phyloP scores from a whole-genome alignment of 2,888 invertebrate species.

The Conchocele bisecta region DNA sequence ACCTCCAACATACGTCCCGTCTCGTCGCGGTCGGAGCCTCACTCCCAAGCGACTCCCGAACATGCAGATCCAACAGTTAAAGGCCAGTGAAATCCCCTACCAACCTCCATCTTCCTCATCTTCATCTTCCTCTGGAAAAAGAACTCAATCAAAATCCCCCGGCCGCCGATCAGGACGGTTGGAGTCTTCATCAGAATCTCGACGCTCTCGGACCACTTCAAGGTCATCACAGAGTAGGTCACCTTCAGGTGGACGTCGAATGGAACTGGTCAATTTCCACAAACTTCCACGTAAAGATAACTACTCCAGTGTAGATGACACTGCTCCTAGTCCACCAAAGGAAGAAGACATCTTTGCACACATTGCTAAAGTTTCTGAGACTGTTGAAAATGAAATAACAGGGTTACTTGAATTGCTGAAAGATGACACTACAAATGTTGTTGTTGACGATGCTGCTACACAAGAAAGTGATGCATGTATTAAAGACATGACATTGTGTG shows the following conservation, averaged over 20 bases:
- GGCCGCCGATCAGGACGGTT: slow-evolving; percentile 31
- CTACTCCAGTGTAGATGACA: slow-evolving; percentile 82
- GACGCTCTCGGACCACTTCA: slow-evolving; percentile 35
- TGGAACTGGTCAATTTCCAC: slow-evolving; percentile 71
- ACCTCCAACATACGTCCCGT: slow-evolving; percentile 1
- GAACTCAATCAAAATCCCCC: slow-evolving; percentile 53
- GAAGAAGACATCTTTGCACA: slow-evolving; percentile 72
- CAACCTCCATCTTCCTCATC: slow-evolving; percentile 37
- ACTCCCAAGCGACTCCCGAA: slow-evolving; percentile 62
- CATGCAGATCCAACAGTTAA: slow-evolving; percentile 64
- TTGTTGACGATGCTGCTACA: too few relatives aligned
- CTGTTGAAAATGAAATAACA: too few relatives aligned
- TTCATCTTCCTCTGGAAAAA: slow-evolving; percentile 40
- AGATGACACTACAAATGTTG: too few relatives aligned
- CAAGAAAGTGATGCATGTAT: too few relatives aligned
- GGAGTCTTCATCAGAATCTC: slow-evolving; percentile 21
- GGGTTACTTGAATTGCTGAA: too few relatives aligned
- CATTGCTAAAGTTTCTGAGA: too few relatives aligned
- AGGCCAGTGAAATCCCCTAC: slow-evolving; percentile 61
- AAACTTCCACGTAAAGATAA: slow-evolving; percentile 79
- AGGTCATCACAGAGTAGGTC: slow-evolving; percentile 67
- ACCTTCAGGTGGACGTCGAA: slow-evolving; percentile 69
- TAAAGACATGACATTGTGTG: too few relatives aligned
- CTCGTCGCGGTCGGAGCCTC: slow-evolving; percentile 57
- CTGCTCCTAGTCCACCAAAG: slow-evolving; percentile 77